Evolutionary conservation across 2,888 invertebrate species (phyloP).

Genomic region (Drosophila atripex): DNA sequence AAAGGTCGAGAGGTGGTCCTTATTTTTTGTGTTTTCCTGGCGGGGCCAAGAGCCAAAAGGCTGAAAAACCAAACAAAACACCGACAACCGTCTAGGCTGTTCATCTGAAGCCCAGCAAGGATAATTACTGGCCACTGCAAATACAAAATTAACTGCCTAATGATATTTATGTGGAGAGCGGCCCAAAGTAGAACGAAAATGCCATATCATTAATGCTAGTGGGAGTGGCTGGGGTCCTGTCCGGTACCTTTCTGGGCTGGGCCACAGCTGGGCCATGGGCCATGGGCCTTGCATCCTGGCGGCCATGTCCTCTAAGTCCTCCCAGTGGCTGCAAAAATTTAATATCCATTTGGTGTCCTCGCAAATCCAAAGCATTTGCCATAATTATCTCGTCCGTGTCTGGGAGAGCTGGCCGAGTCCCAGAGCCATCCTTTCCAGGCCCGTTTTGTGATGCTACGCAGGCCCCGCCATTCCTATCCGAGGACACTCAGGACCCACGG

Average conservation of each 20-base stretch:
- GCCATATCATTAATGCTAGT: constrained; percentile 22
- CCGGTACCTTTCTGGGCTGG: neutral
- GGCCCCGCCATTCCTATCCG: constrained; percentile 19
- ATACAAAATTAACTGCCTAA: constrained; percentile 40
- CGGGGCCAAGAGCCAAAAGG: neutral
- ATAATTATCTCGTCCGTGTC: constrained; percentile 38
- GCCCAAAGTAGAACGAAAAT: constrained; percentile 13
- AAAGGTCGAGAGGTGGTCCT: constrained; percentile 2
- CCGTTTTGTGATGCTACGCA: constrained; percentile 36
- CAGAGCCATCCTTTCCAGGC: constrained; percentile 1
- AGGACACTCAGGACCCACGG: neutral
- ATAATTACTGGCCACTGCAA: constrained; percentile 35
- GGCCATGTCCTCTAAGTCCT: constrained; percentile 13
- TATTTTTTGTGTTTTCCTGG: neutral
- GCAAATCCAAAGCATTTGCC: constrained; percentile 40
- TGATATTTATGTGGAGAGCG: constrained; percentile 27
- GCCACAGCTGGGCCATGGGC: constrained; percentile 19
- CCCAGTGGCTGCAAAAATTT: constrained; percentile 21
- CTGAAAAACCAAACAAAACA: no score
- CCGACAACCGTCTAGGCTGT: no score
- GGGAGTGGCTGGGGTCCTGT: no score
- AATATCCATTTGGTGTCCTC: constrained; percentile 34
- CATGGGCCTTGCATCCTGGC: no score
- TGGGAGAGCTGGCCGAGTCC: constrained; percentile 4
- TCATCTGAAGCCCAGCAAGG: neutral